Conservation (phyloP, 2,113 vertebrate genomes). For the Capreolus pygargus region DNA sequence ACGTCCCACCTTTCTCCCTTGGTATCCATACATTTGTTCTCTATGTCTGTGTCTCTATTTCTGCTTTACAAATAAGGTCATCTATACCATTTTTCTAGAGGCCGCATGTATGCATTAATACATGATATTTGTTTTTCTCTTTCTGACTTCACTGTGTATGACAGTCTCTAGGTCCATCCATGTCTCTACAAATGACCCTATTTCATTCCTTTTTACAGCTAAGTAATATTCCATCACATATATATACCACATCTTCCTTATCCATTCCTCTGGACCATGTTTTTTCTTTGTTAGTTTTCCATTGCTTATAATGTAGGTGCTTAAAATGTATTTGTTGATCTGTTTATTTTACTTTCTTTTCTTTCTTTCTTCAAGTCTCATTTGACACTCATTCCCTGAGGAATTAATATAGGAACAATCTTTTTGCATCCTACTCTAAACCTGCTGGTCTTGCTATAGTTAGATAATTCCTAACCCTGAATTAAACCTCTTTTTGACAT, state of each 20-base stretch:
- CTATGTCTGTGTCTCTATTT: background rate
- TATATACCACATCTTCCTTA: background rate
- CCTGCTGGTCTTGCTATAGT: background rate
- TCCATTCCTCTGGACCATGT: background rate
- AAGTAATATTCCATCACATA: background rate
- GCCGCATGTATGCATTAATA: background rate
- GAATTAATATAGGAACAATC: background rate
- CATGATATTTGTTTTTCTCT: background rate
- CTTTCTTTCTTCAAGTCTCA: background rate
- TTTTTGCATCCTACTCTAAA: background rate
- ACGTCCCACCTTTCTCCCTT: background rate
- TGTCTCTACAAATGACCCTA: background rate
- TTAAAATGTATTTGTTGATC: background rate
- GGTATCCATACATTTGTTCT: background rate
- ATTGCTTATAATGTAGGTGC: background rate
- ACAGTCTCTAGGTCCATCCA: background rate
- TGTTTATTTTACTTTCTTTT: background rate
- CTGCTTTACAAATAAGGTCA: background rate
- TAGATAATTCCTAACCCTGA: conserved; percentile 21
- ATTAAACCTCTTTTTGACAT: conserved; percentile 24
- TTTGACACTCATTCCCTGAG: background rate
- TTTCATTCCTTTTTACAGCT: background rate
- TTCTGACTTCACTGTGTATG: background rate
- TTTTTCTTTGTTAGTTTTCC: background rate
- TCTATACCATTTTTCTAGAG: background rate